Conservation (phyloP, 2,888 invertebrate genomes). For the Cosmia trapezina region DNA sequence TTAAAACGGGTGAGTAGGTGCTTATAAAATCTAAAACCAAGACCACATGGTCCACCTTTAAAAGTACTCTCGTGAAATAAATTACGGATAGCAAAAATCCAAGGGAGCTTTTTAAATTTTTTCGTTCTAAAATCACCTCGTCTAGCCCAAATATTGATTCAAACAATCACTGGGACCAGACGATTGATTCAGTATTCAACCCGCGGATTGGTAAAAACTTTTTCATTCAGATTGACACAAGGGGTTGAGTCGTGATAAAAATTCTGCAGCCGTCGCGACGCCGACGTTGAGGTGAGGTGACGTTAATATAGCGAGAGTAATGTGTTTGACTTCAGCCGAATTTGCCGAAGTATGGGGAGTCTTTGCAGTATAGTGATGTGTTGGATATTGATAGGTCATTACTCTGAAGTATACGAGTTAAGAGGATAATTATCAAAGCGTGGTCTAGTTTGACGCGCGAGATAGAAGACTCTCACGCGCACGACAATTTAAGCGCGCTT, state of each 20-base stretch:
- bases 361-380: neutral
- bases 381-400: neutral
- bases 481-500: too few species aligned
- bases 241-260: slow-evolving; percentile 53
- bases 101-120: neutral
- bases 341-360: neutral
- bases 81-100: neutral
- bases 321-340: slow-evolving; percentile 43
- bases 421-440: neutral
- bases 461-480: too few species aligned
- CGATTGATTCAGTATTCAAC: slow-evolving; percentile 53
- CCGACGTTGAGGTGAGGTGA: neutral
- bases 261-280: slow-evolving; percentile 43
- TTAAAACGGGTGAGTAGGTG: neutral
- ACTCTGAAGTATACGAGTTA: neutral
- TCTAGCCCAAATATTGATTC: slow-evolving; percentile 57
- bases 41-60: neutral
- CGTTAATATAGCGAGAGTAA: slow-evolving; percentile 34
- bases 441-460: too few species aligned
- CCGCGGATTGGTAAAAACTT: slow-evolving; percentile 45
- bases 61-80: neutral
- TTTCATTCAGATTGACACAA: slow-evolving; percentile 59
- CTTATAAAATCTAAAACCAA: neutral
- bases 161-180: slow-evolving; percentile 59
- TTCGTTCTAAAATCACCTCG: slow-evolving; percentile 16